Conservation (phyloP, 1,140 invertebrate species). For the Drosophila prosaltans region DNA sequence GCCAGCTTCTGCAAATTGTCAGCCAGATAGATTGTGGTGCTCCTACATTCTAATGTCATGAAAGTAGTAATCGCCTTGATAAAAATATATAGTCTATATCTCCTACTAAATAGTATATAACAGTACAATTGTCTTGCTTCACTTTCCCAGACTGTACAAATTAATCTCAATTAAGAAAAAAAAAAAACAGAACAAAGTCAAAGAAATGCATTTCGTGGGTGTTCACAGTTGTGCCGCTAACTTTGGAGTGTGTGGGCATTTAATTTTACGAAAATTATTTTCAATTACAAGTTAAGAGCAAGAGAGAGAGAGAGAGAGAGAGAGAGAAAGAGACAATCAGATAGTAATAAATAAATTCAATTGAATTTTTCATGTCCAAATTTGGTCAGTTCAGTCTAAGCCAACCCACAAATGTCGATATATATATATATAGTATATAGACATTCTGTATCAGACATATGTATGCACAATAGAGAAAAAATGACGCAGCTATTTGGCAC, state of each 20-base stretch:
- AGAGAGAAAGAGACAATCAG: conserved; percentile 16
- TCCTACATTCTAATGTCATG: no score
- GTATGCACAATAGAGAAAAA: conserved; percentile 13
- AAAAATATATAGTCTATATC: no score
- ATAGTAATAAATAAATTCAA: conserved; percentile 53
- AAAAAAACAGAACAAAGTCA: background rate
- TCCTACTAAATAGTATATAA: no score
- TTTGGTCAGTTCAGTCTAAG: conserved; percentile 68
- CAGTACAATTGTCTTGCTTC: no score
- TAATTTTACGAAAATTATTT: conserved; percentile 53
- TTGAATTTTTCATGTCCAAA: conserved; percentile 75
- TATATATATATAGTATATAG: conserved; percentile 24
- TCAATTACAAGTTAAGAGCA: conserved; percentile 51
- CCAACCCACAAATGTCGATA: conserved; percentile 61
- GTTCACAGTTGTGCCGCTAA: background rate
- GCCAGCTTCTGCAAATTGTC: no score
- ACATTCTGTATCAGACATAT: conserved; percentile 15
- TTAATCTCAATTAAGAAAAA: background rate
- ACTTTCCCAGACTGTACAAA: background rate
- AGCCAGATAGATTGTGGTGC: no score
- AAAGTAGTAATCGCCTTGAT: no score
- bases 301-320: conserved; percentile 5
- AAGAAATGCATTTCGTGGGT: conserved; percentile 1
- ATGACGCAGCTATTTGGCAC: conserved; percentile 53
- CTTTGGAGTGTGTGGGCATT: background rate